phyloP scores from a whole-genome alignment of 1,140 invertebrate genomes.

The Drusus annulatus region DNA sequence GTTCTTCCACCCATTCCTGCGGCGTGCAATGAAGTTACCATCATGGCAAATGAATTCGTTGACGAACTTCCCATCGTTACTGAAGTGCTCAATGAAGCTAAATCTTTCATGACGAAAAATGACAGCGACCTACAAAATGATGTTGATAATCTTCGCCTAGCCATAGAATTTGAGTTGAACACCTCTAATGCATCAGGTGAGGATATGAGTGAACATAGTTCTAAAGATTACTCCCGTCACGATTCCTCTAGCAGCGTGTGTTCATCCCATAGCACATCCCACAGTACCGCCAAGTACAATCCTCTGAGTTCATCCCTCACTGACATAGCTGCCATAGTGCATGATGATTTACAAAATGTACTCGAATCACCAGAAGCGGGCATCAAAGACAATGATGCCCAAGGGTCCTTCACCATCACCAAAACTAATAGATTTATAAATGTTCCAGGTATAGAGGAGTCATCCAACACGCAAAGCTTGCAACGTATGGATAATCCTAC shows the following conservation, averaged over 20 bases:
- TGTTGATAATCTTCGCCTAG: neutral
- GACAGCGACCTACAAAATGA: slow-evolving; percentile 12
- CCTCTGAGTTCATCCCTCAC: slow-evolving; percentile 68
- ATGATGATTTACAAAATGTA: slow-evolving; percentile 62
- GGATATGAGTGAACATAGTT: slow-evolving; percentile 38
- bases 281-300: slow-evolving; percentile 71
- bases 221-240: slow-evolving; percentile 63
- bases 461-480: neutral
- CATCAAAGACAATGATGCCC: neutral
- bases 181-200: slow-evolving; percentile 28
- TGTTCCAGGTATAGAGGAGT: slow-evolving; percentile 50
- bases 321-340: slow-evolving; percentile 66
- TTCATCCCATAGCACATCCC: slow-evolving; percentile 65
- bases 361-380: neutral
- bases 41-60: slow-evolving; percentile 54
- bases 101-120: neutral
- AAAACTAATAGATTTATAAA: slow-evolving; percentile 38
- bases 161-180: neutral
- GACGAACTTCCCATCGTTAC: slow-evolving; percentile 52
- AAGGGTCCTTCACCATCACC: slow-evolving; percentile 29
- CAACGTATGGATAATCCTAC: slow-evolving; percentile 48
- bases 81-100: slow-evolving; percentile 43
- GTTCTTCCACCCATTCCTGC: slow-evolving; percentile 43
- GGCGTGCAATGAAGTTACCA: slow-evolving; percentile 56
- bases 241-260: slow-evolving; percentile 68